A percentile compares a stretch with the other conserved stretches of the same genome.
These are phyloP conservation scores for Podarcis raffonei DNA, from an alignment of 2,113 vertebrate genomes.

Conservation along the genomic window DNA sequence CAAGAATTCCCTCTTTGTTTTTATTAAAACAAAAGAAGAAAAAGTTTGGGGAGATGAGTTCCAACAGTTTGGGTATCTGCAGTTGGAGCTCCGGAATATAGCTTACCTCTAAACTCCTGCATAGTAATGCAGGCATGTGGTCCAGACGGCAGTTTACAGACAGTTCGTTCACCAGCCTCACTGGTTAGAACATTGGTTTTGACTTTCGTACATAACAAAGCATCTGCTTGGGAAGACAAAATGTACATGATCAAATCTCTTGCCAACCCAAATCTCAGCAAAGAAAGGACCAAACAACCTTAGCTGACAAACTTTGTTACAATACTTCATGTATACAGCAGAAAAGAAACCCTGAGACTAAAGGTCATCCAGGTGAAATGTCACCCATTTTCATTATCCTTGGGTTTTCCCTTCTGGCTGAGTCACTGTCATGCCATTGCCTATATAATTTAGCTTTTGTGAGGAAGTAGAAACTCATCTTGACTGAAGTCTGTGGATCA, in stretches of 20 bases:
- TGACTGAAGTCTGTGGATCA: no score
- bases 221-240: not conserved
- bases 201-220: not conserved
- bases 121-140: fast-evolving
- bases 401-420: no score
- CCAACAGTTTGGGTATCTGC: not conserved
- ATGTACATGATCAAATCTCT: not conserved
- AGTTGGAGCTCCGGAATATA: not conserved
- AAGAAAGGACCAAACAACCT: not conserved
- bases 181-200: fast-evolving
- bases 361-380: not conserved
- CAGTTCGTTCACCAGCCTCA: not conserved
- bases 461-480: no score
- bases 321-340: not conserved
- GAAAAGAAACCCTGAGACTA: not conserved
- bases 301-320: not conserved
- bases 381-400: no score
- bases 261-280: not conserved
- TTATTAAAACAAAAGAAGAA: not conserved
- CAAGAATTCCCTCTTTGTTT: not conserved
- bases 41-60: not conserved
- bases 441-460: no score
- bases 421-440: no score
- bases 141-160: not conserved
- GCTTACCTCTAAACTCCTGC: not conserved